Evolutionary conservation across 2,113 vertebrate genomes (phyloP).

Genomic region (Pterophyllum scalare): DNA sequence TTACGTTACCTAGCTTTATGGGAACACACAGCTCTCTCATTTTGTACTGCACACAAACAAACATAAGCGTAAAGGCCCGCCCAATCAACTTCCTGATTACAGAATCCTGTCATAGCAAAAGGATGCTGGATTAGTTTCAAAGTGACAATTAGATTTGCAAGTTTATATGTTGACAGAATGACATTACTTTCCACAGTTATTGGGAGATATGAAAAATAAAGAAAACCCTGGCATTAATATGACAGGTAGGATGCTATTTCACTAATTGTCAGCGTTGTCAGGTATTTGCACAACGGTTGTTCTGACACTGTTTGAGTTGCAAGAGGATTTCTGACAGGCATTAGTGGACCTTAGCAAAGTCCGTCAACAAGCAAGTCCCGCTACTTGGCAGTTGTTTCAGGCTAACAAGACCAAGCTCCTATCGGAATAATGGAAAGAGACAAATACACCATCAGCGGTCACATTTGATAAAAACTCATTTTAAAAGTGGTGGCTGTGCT

Average conservation of each 20-base stretch:
- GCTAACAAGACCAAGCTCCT: not conserved
- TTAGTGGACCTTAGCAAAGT: not conserved
- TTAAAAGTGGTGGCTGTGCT: slow-evolving; percentile 6
- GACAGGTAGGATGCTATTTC: slow-evolving; percentile 14
- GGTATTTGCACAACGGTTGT: slow-evolving; percentile 36
- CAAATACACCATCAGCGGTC: not conserved
- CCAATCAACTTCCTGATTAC: not conserved
- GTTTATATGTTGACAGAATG: not conserved
- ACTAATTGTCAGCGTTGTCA: slow-evolving; percentile 8
- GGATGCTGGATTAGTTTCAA: not conserved
- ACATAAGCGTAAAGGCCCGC: not conserved
- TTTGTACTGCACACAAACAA: not conserved
- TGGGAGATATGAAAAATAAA: not conserved
- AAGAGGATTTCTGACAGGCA: not conserved
- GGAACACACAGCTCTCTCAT: not conserved
- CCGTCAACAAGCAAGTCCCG: not conserved
- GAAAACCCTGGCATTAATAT: not conserved
- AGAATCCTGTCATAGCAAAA: not conserved
- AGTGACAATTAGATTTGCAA: not conserved
- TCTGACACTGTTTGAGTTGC: not conserved
- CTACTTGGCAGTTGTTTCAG: not conserved
- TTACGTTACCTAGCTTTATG: not conserved
- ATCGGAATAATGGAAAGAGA: not conserved
- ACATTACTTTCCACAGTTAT: not conserved
- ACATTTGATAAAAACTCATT: not conserved